phyloP scores from a whole-genome alignment of 2,888 invertebrate genomes.

The Lepidocyrtinus sp. region DNA sequence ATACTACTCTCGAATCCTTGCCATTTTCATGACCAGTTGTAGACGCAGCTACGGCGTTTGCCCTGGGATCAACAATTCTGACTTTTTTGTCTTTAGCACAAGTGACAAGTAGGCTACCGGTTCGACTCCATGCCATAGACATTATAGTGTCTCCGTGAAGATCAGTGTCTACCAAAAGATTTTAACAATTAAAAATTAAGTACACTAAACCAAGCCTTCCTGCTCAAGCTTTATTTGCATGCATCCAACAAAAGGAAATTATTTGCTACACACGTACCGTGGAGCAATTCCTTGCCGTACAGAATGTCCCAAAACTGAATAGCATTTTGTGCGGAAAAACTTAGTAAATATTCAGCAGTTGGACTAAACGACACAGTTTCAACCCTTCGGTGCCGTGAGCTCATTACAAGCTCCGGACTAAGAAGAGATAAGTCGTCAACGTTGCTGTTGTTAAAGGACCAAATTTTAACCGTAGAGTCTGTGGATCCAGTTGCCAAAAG shows the following conservation, averaged over 20 bases:
- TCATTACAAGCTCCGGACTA: slow-evolving; percentile 80
- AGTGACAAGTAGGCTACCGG: slow-evolving; percentile 90
- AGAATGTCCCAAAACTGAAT: slow-evolving; percentile 90
- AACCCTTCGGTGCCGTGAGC: slow-evolving; percentile 87
- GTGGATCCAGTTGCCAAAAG: slow-evolving; percentile 85
- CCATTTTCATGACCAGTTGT: slow-evolving; percentile 88
- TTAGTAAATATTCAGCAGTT: slow-evolving; percentile 89
- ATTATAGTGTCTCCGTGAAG: slow-evolving; percentile 92
- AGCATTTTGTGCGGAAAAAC: slow-evolving; percentile 86
- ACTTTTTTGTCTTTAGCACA: slow-evolving; percentile 95
- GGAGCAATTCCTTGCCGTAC: slow-evolving; percentile 80
- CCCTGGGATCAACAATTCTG: slow-evolving; percentile 89
- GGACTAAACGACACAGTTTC: slow-evolving; percentile 95
- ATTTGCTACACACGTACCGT: slow-evolving; percentile 64
- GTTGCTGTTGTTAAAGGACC: slow-evolving; percentile 59
- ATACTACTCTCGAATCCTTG: slow-evolving; percentile 91
- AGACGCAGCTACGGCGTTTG: slow-evolving; percentile 72
- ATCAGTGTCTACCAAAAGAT: slow-evolving; percentile 75
- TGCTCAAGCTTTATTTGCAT: too few relatives aligned
- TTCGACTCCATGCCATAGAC: slow-evolving; percentile 91
- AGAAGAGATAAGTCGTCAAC: slow-evolving; percentile 64
- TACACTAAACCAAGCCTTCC: not conserved
- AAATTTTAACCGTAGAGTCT: slow-evolving; percentile 73
- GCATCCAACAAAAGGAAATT: slow-evolving; percentile 23
- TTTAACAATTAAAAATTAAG: not conserved